phyloP scores from a whole-genome alignment of 1,140 invertebrate genomes.

The Drosophila jambulina region DNA sequence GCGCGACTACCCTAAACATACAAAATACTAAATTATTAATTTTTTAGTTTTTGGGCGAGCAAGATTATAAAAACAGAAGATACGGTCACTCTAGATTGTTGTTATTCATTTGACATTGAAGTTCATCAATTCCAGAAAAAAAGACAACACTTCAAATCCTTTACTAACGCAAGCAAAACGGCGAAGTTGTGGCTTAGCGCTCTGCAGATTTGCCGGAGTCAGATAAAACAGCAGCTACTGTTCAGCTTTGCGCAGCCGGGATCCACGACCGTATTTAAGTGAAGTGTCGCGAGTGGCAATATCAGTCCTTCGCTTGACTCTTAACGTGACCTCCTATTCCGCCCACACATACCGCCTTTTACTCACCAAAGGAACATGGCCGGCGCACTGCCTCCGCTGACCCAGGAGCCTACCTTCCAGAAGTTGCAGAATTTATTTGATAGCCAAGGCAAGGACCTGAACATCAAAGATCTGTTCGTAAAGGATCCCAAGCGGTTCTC shows the following conservation, averaged over 20 bases:
- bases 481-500: conserved; percentile 91
- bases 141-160: conserved; percentile 17
- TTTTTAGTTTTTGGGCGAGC: too few relatives aligned
- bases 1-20: not conserved
- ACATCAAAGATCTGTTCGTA: conserved; percentile 92
- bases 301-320: conserved; percentile 39
- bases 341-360: conserved; percentile 21
- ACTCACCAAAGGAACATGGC: conserved; percentile 70
- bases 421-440: conserved; percentile 91
- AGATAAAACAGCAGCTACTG: conserved; percentile 30
- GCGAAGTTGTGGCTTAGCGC: conserved; percentile 39
- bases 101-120: conserved; percentile 83
- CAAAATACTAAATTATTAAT: too few relatives aligned
- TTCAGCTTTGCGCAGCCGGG: conserved; percentile 5
- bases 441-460: conserved; percentile 88
- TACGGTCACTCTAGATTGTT: too few relatives aligned
- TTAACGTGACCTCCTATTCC: conserved; percentile 41
- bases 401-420: conserved; percentile 89
- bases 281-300: conserved; percentile 50
- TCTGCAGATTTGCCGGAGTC: conserved; percentile 47
- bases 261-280: conserved; percentile 56
- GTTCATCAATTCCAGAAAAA: conserved; percentile 56
- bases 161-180: conserved; percentile 30
- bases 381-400: conserved; percentile 85
- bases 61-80: too few relatives aligned